Conservation (phyloP, 2,113 vertebrate species). For the Menidia beryllina region DNA sequence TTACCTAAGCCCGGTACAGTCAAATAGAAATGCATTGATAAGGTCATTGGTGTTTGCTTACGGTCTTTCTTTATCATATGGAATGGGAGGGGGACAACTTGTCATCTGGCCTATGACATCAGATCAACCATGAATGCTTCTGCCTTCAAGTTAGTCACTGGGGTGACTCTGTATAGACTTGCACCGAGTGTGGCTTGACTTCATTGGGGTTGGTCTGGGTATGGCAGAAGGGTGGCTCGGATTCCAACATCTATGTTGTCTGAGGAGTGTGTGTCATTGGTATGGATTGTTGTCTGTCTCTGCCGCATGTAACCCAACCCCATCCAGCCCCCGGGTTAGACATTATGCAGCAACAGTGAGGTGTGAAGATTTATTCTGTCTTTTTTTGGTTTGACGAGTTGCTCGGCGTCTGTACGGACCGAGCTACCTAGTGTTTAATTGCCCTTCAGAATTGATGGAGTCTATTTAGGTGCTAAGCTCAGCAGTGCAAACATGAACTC, state of each 20-base stretch:
- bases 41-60: neutral
- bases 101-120: conserved; percentile 46
- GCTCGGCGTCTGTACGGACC: conserved; percentile 6
- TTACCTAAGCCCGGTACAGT: neutral
- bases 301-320: conserved; percentile 28
- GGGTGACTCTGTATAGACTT: conserved; percentile 64
- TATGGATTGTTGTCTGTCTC: conserved; percentile 31
- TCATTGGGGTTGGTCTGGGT: conserved; percentile 26
- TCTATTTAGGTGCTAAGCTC: conserved; percentile 38
- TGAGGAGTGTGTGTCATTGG: conserved; percentile 44
- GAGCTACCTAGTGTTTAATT: conserved; percentile 46
- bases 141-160: conserved; percentile 53
- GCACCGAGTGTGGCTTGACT: conserved; percentile 71
- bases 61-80: neutral
- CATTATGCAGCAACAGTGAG: conserved; percentile 25
- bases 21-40: neutral
- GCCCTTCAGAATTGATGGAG: conserved; percentile 48
- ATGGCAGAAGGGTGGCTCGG: conserved; percentile 54
- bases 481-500: conserved; percentile 67
- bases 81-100: conserved; percentile 5
- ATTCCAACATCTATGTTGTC: conserved; percentile 54
- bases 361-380: conserved; percentile 41
- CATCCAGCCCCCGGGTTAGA: conserved; percentile 9
- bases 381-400: neutral
- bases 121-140: conserved; percentile 30